A percentile compares a stretch with the other conserved stretches of the same genome.
phyloP scores from a whole-genome alignment of 2,888 invertebrate genomes.

The Endomychus coccineus region DNA sequence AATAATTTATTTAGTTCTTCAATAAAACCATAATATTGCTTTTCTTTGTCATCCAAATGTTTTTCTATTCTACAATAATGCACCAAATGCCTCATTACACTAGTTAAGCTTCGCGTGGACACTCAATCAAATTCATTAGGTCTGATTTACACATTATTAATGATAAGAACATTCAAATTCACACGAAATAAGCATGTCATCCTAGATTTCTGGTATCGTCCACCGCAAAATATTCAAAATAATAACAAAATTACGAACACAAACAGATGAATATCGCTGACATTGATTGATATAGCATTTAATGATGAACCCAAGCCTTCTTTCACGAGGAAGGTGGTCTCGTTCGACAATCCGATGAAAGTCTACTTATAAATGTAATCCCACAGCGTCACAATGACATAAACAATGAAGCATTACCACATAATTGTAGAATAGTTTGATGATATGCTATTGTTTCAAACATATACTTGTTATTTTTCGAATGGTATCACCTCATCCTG shows the following conservation, averaged over 20 bases:
- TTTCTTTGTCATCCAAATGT: too few relatives aligned
- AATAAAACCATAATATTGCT: too few relatives aligned
- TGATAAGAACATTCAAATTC: conserved; percentile 20
- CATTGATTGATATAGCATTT: conserved; percentile 27
- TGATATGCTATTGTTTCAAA: too few relatives aligned
- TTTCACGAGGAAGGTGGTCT: not conserved
- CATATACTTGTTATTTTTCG: too few relatives aligned
- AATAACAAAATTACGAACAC: conserved; percentile 24
- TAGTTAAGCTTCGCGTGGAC: too few relatives aligned
- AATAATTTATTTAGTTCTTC: too few relatives aligned
- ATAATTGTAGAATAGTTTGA: too few relatives aligned
- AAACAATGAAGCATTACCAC: too few relatives aligned
- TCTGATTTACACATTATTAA: too few relatives aligned
- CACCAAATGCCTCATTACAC: too few relatives aligned
- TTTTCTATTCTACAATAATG: too few relatives aligned
- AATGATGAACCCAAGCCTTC: not conserved
- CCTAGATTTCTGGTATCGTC: conserved; percentile 13
- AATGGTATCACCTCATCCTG: conserved; percentile 2
- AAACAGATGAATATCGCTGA: conserved; percentile 28
- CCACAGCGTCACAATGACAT: not conserved
- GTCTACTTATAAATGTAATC: not conserved
- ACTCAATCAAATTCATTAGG: too few relatives aligned
- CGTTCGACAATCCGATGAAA: not conserved
- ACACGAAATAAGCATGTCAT: conserved; percentile 21
- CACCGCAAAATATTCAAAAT: conserved; percentile 20